Conservation (phyloP, 2,888 invertebrate species). For the Rutpela maculata region DNA sequence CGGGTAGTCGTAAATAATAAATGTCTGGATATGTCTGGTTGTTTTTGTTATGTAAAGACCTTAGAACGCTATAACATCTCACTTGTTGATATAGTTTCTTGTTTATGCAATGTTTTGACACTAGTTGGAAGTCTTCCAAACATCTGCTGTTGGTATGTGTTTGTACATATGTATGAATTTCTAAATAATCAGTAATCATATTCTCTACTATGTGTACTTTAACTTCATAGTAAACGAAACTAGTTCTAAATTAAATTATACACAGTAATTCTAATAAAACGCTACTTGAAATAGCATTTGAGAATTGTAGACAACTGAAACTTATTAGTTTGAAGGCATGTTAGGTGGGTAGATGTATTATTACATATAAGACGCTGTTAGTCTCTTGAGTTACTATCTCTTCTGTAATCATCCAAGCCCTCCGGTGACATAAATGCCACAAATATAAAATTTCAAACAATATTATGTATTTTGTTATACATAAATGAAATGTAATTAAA, state of each 20-base stretch:
- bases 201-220: not conserved
- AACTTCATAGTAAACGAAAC: not conserved
- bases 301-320: no score
- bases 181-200: conserved; percentile 14
- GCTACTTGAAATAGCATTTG: no score
- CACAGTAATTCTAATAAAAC: no score
- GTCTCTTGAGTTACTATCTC: no score
- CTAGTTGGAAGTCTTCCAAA: conserved; percentile 58
- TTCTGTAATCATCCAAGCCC: no score
- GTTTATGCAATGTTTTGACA: conserved; percentile 59
- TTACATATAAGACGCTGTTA: no score
- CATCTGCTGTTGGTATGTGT: conserved; percentile 49
- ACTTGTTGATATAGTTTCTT: conserved; percentile 55
- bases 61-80: conserved; percentile 36
- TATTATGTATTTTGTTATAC: no score
- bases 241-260: not conserved
- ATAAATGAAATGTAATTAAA: no score
- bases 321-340: no score
- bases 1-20: conserved; percentile 37
- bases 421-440: no score
- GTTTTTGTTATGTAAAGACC: conserved; percentile 31
- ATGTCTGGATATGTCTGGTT: conserved; percentile 10
- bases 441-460: no score
- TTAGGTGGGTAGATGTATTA: no score
- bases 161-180: not conserved